Evolutionary conservation across 2,888 invertebrate genomes (phyloP), one percentile per base, ranked within the genome.

Genomic region (Sarcophaga rosellei): DNA sequence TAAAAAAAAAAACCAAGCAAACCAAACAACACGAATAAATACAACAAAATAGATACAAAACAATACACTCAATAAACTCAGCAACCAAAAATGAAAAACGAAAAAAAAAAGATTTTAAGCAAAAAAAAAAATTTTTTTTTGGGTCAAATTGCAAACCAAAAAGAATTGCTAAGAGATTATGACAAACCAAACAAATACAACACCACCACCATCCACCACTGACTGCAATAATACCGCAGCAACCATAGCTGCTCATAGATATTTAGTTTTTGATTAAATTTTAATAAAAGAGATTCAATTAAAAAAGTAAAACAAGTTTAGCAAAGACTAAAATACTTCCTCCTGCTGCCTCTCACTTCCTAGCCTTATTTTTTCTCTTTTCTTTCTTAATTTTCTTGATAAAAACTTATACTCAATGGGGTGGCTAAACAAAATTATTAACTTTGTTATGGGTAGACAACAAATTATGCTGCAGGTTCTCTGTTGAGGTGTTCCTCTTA

Each of bases 91-190:
- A 70, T 62, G 15, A 68, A 47, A 75, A 20, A n/a, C n/a, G n/a
- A n/a, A 63, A n/a, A 65, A n/a, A 44, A 35, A n/a, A 68, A 68
- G 61, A 81, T 44, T 75, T 61, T 68, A 57, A 78, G 20, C 53
- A 82, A 82, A 12, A 53, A 17, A 17, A 17, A 47, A 47, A 47
- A 3, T 47, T 47, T 17, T 79, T 79, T 84, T 80, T 73, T 84
- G 75, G 84, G 79, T 79, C 79, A 84, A 84, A 84, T 69, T 69
- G 84, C 79, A 79, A 84, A 69, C 69, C 65, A 62, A 84, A 83
- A 62, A 79, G 59, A 84, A 70, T 79, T 84, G 69, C 78, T 78
- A 79, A 84, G 62, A 77, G 69, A 76, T 82, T 82, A 76, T 82
- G 76, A 82, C 70, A 72, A 77, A 77, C 72, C 72, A 47, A 82